These are phyloP conservation scores for Orchesellides sinensis DNA, from an alignment of 2,888 invertebrate species.

Conservation along the genomic window DNA sequence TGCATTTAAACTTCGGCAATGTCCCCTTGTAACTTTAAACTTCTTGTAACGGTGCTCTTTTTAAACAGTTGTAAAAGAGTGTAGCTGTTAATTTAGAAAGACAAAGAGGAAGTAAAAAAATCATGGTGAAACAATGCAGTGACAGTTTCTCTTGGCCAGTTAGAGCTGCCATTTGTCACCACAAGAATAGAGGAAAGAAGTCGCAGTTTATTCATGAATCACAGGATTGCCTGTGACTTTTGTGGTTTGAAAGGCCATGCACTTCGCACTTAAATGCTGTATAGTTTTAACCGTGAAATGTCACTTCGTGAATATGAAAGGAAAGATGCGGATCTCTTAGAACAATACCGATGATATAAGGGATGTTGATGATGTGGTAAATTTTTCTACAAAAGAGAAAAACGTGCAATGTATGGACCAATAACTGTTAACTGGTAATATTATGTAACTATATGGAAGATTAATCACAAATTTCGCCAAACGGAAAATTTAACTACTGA, in stretches of 20 bases:
- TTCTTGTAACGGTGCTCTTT: not conserved
- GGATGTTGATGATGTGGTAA: no score
- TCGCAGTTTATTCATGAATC: conserved; percentile 28
- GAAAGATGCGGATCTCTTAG: no score
- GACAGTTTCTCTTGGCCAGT: conserved; percentile 24
- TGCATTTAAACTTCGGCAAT: not conserved
- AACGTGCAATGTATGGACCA: no score
- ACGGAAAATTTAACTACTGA: no score
- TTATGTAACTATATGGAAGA: no score
- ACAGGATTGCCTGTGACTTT: conserved; percentile 50
- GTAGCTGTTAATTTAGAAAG: conserved; percentile 31
- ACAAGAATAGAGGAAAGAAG: conserved; percentile 16
- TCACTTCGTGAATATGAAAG: no score
- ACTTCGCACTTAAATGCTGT: conserved; percentile 8
- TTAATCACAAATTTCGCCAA: no score
- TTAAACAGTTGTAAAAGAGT: not conserved
- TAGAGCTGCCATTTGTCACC: conserved; percentile 56
- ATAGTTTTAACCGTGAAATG: conserved; percentile 43
- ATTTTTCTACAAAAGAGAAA: no score
- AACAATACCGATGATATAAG: no score
- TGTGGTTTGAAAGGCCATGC: conserved; percentile 51
- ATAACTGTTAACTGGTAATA: no score
- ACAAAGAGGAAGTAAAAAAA: conserved; percentile 24
- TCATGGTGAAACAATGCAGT: not conserved
- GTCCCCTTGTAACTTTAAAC: not conserved